Conservation (phyloP, 92 coral and sea anemone species). For the Palythoa heliodiscus region DNA sequence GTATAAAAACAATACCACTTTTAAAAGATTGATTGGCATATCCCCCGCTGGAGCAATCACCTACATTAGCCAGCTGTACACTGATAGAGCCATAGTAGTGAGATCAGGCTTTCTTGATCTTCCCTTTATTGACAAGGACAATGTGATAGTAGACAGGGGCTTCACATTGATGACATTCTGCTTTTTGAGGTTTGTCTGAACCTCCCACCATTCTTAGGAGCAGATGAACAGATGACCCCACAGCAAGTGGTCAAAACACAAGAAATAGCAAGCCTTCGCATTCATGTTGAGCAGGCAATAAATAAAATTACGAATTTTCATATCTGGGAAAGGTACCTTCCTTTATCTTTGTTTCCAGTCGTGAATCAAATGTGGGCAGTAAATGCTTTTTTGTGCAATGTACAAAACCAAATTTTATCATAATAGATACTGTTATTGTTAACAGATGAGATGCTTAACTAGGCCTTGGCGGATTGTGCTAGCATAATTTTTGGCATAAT, state of each 20-base stretch:
- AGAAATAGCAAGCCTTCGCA: not conserved
- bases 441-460: not conserved
- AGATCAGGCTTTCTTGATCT: not conserved
- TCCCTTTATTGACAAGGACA: not conserved
- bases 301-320: not conserved
- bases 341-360: not conserved
- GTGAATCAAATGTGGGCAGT: slow-evolving; percentile 8
- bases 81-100: not conserved
- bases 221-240: not conserved
- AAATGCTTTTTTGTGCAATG: slow-evolving; percentile 13
- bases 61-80: not conserved
- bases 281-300: not conserved
- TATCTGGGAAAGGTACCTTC: not conserved
- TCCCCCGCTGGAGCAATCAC: slow-evolving; percentile 9
- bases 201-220: slow-evolving; percentile 10
- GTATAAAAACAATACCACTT: not conserved
- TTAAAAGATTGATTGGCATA: not conserved
- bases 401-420: slow-evolving; percentile 3
- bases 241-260: slow-evolving; percentile 4
- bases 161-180: not conserved
- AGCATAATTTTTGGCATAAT: too few relatives aligned
- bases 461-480: too few relatives aligned
- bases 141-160: slow-evolving; percentile 3
- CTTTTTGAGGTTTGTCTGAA: not conserved
- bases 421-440: not conserved